Evolutionary conservation across 2,888 invertebrate genomes (phyloP).

Genomic region (Yponomeuta malinellus): DNA sequence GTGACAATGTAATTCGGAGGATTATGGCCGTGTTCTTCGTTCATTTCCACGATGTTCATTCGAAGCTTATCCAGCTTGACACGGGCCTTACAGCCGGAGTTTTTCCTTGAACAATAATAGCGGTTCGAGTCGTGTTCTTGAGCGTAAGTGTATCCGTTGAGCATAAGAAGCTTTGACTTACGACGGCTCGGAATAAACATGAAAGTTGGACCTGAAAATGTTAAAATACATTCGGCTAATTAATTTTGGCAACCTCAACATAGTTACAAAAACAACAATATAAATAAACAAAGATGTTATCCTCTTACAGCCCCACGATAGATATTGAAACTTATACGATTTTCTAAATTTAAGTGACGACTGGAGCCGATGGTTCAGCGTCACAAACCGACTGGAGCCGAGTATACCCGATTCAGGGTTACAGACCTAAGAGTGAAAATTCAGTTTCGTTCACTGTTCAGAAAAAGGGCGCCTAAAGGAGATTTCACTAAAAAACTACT

Average conservation of each 20-base stretch:
- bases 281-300: too few species aligned
- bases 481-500: too few species aligned
- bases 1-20: not conserved
- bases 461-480: too few species aligned
- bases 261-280: too few species aligned
- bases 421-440: too few species aligned
- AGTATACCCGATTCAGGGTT: too few species aligned
- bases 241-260: not conserved
- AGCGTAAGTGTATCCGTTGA: slow-evolving; percentile 3
- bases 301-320: too few species aligned
- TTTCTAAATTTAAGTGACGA: too few species aligned
- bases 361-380: too few species aligned
- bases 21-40: not conserved
- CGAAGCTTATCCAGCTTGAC: not conserved
- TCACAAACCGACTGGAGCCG: too few species aligned
- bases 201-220: not conserved
- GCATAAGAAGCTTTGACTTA: not conserved
- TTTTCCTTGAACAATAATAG: slow-evolving; percentile 7
- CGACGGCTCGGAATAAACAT: not conserved
- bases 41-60: not conserved
- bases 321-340: too few species aligned
- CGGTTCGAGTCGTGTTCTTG: not conserved
- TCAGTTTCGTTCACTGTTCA: too few species aligned
- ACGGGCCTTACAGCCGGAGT: not conserved
- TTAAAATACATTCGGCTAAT: not conserved